A percentile compares a stretch with the other conserved stretches of the same genome.
Conservation (phyloP, 2,888 invertebrate genomes). For the Eristalis tenax region DNA sequence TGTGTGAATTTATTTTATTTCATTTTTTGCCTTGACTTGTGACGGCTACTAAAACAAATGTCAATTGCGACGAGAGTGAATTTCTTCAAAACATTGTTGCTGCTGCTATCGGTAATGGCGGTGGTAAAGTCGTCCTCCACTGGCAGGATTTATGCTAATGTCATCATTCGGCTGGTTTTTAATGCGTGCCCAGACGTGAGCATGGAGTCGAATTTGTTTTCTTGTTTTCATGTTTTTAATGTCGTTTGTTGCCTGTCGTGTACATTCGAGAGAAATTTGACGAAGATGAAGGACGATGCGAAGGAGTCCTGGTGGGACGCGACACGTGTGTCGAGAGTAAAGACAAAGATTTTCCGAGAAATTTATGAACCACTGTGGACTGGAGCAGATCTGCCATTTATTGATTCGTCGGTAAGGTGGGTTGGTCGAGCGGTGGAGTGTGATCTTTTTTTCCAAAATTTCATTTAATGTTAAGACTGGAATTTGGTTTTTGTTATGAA, state of each 20-base stretch:
- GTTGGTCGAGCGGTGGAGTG: too few species aligned
- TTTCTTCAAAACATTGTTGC: background rate
- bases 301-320: background rate
- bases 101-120: background rate
- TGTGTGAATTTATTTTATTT: background rate
- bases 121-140: background rate
- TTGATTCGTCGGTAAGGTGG: too few species aligned
- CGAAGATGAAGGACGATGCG: too few species aligned
- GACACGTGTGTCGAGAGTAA: background rate
- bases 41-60: background rate
- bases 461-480: too few species aligned
- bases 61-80: background rate
- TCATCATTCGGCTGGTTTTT: background rate
- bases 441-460: too few species aligned
- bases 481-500: too few species aligned
- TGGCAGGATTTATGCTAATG: background rate
- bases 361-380: too few species aligned
- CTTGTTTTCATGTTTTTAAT: background rate
- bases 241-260: background rate
- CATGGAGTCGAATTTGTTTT: background rate
- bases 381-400: too few species aligned
- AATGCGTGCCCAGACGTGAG: background rate
- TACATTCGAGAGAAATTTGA: background rate
- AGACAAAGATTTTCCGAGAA: too few species aligned
- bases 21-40: background rate